A percentile compares a stretch with the other conserved stretches of the same genome.
These are phyloP conservation scores for Caenorhabditis plicata DNA, from an alignment of 2,888 invertebrate species.

Conservation along the genomic window DNA sequence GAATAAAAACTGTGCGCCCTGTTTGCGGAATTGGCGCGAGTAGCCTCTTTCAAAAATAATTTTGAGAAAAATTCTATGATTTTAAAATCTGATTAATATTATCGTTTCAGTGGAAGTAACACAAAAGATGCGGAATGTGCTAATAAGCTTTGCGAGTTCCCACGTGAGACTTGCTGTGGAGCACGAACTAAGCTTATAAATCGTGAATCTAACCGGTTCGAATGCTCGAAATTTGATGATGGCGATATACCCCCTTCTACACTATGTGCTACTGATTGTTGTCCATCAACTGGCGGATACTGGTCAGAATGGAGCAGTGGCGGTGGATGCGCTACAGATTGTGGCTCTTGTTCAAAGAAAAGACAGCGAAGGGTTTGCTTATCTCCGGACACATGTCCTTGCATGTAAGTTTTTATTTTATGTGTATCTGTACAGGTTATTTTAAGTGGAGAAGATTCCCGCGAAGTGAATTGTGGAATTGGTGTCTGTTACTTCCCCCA, in stretches of 20 bases:
- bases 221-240: slow-evolving; percentile 10
- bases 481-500: slow-evolving; percentile 38
- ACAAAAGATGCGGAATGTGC: slow-evolving; percentile 37
- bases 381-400: slow-evolving; percentile 23
- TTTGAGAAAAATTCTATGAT: too few species aligned
- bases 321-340: slow-evolving; percentile 27
- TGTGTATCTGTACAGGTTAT: neutral
- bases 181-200: slow-evolving; percentile 21
- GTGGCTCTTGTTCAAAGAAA: slow-evolving; percentile 35
- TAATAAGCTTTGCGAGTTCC: slow-evolving; percentile 22
- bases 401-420: slow-evolving; percentile 14
- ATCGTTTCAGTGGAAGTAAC: slow-evolving; percentile 26
- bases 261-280: slow-evolving; percentile 25
- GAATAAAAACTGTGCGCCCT: neutral
- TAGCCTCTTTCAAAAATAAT: too few species aligned
- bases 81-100: neutral
- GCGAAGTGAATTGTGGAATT: slow-evolving; percentile 33
- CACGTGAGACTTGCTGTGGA: slow-evolving; percentile 33
- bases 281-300: slow-evolving; percentile 40
- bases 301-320: slow-evolving; percentile 43
- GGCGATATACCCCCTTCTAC: slow-evolving; percentile 22
- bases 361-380: slow-evolving; percentile 23
- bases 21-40: neutral
- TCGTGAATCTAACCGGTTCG: neutral
- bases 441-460: slow-evolving; percentile 21